Evolutionary conservation across 1,140 invertebrate species (phyloP), one percentile per base, ranked within the genome.

Genomic region (Glomeris maerens): DNA sequence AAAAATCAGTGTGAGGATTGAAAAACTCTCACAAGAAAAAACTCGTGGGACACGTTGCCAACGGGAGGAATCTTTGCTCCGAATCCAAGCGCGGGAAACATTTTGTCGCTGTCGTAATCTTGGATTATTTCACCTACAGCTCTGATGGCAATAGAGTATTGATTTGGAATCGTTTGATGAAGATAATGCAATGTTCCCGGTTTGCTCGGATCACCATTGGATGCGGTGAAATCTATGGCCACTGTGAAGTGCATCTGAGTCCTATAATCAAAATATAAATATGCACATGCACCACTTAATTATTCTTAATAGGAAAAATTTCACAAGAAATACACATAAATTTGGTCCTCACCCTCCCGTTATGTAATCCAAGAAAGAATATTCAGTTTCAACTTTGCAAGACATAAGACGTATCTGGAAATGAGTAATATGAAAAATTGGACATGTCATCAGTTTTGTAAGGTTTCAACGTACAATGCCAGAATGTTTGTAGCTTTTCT

Each of bases 181-280:
- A 64, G 58, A 55, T 67, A 74, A 59, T 79, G 77, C 2, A 79
- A 62, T 5, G 73, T 76, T 1, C 59, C 60, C 1, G 72, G 66
- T 23, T 70, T 63, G 39, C 64, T 62, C n/a, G 74, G 74, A 52
- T 76, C 68, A 0, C 76, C 73, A 64, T 78, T 78, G 1, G 76
- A 78, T 2, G 74, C 73, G 14, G 79, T 81, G 59, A 82, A 82
- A 63, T 82, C 79, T 49, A 82, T 73, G 26, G 76, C 75, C 55
- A 79, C 73, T 7, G 74, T 75, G 56, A 73, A 78, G 60, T 77
- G 69, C 10, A 79, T 59, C 58, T 77, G 66, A 13, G 72, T 74
- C 27, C 71, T 72, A 54, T 45, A 57, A 59, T 39, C 52, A 44
- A 47, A 31, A 42, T 17, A 42, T 4, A 42, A 21, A 21, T 42